Evolutionary conservation across 1,140 invertebrate species (phyloP).

Genomic region (Sarcophaga bullata): DNA sequence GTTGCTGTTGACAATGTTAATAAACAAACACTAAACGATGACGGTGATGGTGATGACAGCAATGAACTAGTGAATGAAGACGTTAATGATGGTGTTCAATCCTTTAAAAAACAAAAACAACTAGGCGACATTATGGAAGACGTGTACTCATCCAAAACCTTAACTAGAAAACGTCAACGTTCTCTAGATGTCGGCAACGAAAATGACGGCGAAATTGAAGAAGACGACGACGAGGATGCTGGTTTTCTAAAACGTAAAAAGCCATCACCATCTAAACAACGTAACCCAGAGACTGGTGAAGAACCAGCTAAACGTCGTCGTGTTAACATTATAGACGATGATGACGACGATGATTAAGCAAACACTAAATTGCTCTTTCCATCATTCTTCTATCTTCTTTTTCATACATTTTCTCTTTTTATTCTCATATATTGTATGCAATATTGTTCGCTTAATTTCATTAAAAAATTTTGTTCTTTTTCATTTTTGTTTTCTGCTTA

Average conservation of each 20-base stretch:
- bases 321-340: slow-evolving; percentile 61
- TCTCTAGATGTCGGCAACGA: slow-evolving; percentile 49
- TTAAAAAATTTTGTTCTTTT: neutral
- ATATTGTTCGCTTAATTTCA: slow-evolving; percentile 6
- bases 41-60: neutral
- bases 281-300: slow-evolving; percentile 27
- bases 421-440: neutral
- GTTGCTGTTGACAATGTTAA: slow-evolving; percentile 30
- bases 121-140: slow-evolving; percentile 20
- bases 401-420: neutral
- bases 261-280: slow-evolving; percentile 47
- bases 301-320: slow-evolving; percentile 61
- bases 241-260: slow-evolving; percentile 61
- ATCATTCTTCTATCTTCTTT: neutral
- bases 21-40: slow-evolving; percentile 33
- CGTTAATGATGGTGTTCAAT: neutral
- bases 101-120: slow-evolving; percentile 29
- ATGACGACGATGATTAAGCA: slow-evolving; percentile 56
- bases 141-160: neutral
- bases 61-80: neutral
- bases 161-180: slow-evolving; percentile 55
- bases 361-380: neutral
- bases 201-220: slow-evolving; percentile 35
- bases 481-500: neutral
- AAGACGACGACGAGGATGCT: slow-evolving; percentile 54